phyloP scores from a whole-genome alignment of 2,888 invertebrate species.

The Zele albiditarsus region DNA sequence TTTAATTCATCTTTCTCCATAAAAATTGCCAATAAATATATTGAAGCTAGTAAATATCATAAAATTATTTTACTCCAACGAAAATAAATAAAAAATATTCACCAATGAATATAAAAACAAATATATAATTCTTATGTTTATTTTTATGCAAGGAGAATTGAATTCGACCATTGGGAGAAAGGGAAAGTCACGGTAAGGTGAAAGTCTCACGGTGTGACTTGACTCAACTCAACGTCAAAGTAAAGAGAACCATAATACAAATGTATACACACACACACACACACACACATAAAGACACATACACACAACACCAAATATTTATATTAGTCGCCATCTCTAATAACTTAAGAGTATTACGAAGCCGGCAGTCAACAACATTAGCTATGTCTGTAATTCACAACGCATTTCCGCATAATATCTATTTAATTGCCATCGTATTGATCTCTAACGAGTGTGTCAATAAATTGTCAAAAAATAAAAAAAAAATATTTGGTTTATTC shows the following conservation, averaged over 20 bases:
- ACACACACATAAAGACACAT: too few species aligned
- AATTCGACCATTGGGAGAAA: constrained; percentile 59
- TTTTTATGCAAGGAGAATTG: constrained; percentile 35
- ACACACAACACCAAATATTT: constrained; percentile 30
- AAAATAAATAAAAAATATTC: background rate
- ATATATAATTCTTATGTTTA: background rate
- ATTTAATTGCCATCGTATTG: background rate
- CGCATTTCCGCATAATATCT: constrained; percentile 11
- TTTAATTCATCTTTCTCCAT: too few species aligned
- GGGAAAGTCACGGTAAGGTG: constrained; percentile 69
- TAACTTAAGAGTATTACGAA: background rate
- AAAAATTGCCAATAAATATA: too few species aligned
- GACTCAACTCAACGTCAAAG: constrained; percentile 25
- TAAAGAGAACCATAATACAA: constrained; percentile 29
- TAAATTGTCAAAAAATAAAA: too few species aligned
- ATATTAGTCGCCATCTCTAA: background rate
- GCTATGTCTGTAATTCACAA: background rate
- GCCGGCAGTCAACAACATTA: background rate
- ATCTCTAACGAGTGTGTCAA: too few species aligned
- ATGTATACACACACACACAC: constrained; percentile 40
- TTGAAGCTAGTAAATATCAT: background rate
- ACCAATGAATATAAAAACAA: background rate
- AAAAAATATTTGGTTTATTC: too few species aligned
- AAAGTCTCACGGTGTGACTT: constrained; percentile 62
- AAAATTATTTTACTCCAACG: background rate